Conservation (phyloP, 2,888 invertebrate genomes). For the Diadegma fenestrale region DNA sequence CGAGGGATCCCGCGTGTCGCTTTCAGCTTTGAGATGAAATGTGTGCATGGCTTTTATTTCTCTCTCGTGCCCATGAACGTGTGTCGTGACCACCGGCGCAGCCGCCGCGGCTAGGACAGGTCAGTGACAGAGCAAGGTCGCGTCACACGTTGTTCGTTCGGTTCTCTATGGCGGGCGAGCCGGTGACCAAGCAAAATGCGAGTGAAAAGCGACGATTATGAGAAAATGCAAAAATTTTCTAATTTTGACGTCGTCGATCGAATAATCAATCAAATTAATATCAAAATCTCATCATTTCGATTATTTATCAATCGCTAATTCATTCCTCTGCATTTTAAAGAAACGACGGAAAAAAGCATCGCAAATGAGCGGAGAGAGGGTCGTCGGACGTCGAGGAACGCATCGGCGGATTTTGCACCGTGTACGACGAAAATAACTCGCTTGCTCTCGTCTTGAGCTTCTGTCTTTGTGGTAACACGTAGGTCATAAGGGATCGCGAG, state of each 20-base stretch:
- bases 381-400: conserved; percentile 80
- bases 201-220: conserved; percentile 24
- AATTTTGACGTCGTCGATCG: not conserved
- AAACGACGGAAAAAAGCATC: conserved; percentile 44
- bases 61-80: conserved; percentile 66
- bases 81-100: conserved; percentile 69
- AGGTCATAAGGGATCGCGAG: conserved; percentile 76
- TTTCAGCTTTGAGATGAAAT: conserved; percentile 22
- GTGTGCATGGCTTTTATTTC: conserved; percentile 56
- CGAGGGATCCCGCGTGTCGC: not conserved
- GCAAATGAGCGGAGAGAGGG: conserved; percentile 71
- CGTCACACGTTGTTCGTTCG: conserved; percentile 73
- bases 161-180: conserved; percentile 36
- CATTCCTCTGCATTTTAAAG: not conserved
- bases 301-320: not conserved
- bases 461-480: conserved; percentile 68
- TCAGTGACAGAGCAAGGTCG: conserved; percentile 85
- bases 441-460: conserved; percentile 64
- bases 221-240: not conserved
- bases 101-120: conserved; percentile 82
- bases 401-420: conserved; percentile 76
- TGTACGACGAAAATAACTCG: conserved; percentile 78
- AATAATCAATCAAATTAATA: not conserved
- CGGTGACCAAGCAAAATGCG: conserved; percentile 46
- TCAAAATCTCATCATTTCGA: not conserved